These are phyloP conservation scores for Notarius lentiginosus DNA, from an alignment of 2,113 vertebrate genomes.

Conservation along the genomic window DNA sequence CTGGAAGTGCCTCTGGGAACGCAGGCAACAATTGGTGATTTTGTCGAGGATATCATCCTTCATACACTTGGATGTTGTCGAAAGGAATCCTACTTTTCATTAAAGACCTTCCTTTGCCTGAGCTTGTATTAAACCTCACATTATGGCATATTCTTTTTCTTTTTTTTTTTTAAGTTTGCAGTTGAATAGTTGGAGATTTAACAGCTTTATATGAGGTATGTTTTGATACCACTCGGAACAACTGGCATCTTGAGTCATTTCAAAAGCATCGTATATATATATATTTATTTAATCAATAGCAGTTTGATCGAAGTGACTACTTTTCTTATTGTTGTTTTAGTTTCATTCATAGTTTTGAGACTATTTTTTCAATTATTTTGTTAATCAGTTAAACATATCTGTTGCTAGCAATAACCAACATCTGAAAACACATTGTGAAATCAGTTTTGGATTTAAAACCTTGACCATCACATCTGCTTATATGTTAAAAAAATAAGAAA, in stretches of 20 bases:
- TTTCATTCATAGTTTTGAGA: not conserved
- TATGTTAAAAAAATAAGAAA: not conserved
- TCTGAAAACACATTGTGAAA: not conserved
- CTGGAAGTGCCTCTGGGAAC: constrained; percentile 41
- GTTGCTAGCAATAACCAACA: not conserved
- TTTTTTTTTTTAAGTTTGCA: not conserved
- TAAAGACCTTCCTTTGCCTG: constrained; percentile 27
- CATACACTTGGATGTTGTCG: constrained; percentile 40
- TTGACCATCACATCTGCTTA: not conserved
- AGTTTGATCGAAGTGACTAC: not conserved
- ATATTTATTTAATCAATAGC: not conserved
- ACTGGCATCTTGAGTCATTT: not conserved
- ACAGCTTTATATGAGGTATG: not conserved
- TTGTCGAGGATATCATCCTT: constrained; percentile 37
- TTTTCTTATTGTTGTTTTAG: not conserved
- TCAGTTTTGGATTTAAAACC: not conserved
- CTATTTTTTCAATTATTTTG: not conserved
- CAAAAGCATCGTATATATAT: not conserved
- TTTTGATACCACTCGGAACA: not conserved
- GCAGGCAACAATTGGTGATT: constrained; percentile 38
- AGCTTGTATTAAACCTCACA: constrained; percentile 40
- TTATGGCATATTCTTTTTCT: not conserved
- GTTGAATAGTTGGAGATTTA: not conserved
- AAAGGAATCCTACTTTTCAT: constrained; percentile 41
- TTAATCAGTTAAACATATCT: not conserved